A percentile compares a stretch with the other conserved stretches of the same genome.
Conservation (phyloP, 2,113 vertebrate genomes). For the Caloenas nicobarica region DNA sequence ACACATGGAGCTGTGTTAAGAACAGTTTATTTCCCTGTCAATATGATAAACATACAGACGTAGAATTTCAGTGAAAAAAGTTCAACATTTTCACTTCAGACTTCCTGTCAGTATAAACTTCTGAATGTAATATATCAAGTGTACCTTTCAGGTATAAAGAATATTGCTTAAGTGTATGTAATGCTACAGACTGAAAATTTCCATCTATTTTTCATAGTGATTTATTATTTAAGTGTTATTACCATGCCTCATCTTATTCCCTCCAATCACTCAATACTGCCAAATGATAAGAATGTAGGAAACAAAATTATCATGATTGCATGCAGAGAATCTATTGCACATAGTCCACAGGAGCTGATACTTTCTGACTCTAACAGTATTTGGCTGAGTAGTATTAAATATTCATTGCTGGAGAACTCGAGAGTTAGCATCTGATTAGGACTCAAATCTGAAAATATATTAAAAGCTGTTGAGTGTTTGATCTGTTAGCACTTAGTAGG, state of each 20-base stretch:
- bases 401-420: neutral
- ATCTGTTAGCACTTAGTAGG: slow-evolving; percentile 55
- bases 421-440: slow-evolving; percentile 23
- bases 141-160: neutral
- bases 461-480: slow-evolving; percentile 35
- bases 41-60: fast-evolving
- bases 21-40: neutral
- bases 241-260: neutral
- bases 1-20: neutral
- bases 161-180: neutral
- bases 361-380: neutral
- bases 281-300: neutral
- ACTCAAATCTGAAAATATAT: slow-evolving; percentile 9
- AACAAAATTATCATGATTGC: neutral
- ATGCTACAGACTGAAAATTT: neutral
- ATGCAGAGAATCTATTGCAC: neutral
- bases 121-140: neutral
- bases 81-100: neutral
- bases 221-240: neutral
- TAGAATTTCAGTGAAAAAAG: neutral
- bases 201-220: neutral
- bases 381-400: neutral
- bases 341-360: neutral
- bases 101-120: neutral
- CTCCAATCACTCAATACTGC: neutral